Evolutionary conservation across 2,113 vertebrate genomes (phyloP).

Genomic region (Nematolebias whitei): DNA sequence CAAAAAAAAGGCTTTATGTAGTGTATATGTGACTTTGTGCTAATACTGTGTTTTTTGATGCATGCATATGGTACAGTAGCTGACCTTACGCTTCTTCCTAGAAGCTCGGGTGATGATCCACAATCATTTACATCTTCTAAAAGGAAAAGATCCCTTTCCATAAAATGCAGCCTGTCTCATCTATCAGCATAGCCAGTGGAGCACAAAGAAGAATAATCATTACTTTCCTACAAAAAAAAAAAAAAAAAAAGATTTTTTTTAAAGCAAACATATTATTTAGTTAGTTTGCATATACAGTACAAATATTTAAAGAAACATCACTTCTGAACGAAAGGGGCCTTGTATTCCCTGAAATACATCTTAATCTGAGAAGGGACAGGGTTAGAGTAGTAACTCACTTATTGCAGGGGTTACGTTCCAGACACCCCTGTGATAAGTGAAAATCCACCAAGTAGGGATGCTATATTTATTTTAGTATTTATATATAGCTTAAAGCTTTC

Average conservation of each 20-base stretch:
- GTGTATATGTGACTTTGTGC: background rate
- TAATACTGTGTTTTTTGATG: constrained; percentile 1
- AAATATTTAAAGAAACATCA: background rate
- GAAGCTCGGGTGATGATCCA: constrained; percentile 7
- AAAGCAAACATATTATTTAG: constrained; percentile 5
- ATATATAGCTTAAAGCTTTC: too few species aligned
- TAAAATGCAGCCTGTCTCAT: constrained; percentile 21
- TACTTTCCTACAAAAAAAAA: background rate
- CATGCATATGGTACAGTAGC: background rate
- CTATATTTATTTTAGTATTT: too few species aligned
- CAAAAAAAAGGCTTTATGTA: background rate
- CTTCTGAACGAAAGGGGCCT: too few species aligned
- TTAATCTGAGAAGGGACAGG: too few species aligned
- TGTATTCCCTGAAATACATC: too few species aligned
- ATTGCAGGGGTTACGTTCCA: too few species aligned
- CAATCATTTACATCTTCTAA: constrained; percentile 12
- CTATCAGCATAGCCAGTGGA: constrained; percentile 26
- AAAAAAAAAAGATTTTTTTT: background rate
- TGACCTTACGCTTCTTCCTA: background rate
- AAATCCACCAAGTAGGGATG: too few species aligned
- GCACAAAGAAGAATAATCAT: constrained; percentile 2
- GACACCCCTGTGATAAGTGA: too few species aligned
- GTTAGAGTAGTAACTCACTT: too few species aligned
- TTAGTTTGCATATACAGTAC: background rate
- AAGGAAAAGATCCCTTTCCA: constrained; percentile 21